Percentiles rank a stretch among this genome's conserved stretches.
phyloP scores from a whole-genome alignment of 2,888 invertebrate species.

The Parnassius apollo region DNA sequence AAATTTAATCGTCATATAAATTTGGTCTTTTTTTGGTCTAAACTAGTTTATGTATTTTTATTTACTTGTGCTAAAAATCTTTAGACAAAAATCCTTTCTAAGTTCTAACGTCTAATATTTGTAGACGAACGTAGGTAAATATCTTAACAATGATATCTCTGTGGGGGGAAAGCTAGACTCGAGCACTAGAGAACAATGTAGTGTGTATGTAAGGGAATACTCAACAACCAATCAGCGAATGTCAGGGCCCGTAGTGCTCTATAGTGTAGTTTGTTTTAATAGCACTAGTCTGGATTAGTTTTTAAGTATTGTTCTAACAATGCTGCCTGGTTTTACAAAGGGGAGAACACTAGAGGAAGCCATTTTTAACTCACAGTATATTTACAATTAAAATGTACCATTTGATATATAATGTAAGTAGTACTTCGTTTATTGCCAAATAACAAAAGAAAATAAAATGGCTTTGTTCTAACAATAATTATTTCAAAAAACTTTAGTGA shows the following conservation, averaged over 20 bases:
- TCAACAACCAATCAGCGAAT: conserved; percentile 62
- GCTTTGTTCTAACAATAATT: no score
- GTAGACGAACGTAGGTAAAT: conserved; percentile 26
- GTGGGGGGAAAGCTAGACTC: conserved; percentile 25
- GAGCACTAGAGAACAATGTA: conserved; percentile 24
- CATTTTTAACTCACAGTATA: conserved; percentile 47
- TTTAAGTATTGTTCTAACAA: conserved; percentile 70
- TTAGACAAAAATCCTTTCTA: conserved; percentile 8
- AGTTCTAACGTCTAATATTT: conserved; percentile 16
- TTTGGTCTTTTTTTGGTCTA: no score
- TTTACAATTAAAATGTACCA: conserved; percentile 24
- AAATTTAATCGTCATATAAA: no score
- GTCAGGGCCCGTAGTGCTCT: conserved; percentile 42
- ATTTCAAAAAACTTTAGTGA: no score
- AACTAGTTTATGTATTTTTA: no score
- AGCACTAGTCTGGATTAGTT: conserved; percentile 77
- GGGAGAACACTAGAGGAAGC: conserved; percentile 47
- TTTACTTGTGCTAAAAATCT: no score
- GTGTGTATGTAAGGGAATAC: conserved; percentile 45
- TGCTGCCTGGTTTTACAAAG: conserved; percentile 44
- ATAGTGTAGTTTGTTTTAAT: conserved; percentile 70
- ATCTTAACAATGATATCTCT: conserved; percentile 43
- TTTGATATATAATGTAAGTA: no score
- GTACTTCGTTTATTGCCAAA: no score
- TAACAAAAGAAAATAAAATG: no score